Evolutionary conservation across 2,113 vertebrate genomes (phyloP), one percentile per base, ranked within the genome.

Genomic region (Chrysemys picta): DNA sequence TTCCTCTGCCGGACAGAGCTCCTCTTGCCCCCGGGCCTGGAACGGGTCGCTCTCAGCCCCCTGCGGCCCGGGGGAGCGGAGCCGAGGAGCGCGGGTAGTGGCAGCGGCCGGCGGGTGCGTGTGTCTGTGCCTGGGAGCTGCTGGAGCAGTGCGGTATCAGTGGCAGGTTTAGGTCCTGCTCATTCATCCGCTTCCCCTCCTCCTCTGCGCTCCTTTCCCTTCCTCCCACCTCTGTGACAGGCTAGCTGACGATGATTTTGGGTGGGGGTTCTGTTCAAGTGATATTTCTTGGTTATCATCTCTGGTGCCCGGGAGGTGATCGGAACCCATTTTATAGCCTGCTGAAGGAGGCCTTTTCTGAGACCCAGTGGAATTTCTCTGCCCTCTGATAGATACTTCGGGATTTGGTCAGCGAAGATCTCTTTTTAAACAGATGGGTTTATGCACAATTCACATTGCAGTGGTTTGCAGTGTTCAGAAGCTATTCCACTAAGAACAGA

Each of bases 351-450:
- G 65, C 35, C 65, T 38, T 69, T 69, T 69, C 17, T 19, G 65
- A 1, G 11, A 54, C 31, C 65, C 87, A 14, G 9, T 22, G 1
- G 57, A 14, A 78, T 62, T 52, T 8, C 1, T 0, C 16, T 19
- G 65, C 17, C 19, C 17, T n/a, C 9, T 10, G 0, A 0, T 45
- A 3, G 0, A 0, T 45, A 3, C 35, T 56, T 8, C 0, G 1
- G 1, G 47, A 22, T 8, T 21, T 0, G 45, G 0, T 6, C 1
- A 22, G 80, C 7, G 0, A 0, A n/a, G 35, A 1, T 45, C 1
- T 25, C 7, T 8, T 52, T 52, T 1, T 3, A 1, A 47, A 53
- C 0, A 52, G 31, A n/a, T 69, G 35, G 35, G 17, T 45, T 0
- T 4, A 78, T 31, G 83, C n/a, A 17, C 21, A 76, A 19, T 65